A percentile compares a stretch with the other conserved stretches of the same genome.
phyloP scores from a whole-genome alignment of 1,140 invertebrate genomes.

The Rhopalosiphum maidis region DNA sequence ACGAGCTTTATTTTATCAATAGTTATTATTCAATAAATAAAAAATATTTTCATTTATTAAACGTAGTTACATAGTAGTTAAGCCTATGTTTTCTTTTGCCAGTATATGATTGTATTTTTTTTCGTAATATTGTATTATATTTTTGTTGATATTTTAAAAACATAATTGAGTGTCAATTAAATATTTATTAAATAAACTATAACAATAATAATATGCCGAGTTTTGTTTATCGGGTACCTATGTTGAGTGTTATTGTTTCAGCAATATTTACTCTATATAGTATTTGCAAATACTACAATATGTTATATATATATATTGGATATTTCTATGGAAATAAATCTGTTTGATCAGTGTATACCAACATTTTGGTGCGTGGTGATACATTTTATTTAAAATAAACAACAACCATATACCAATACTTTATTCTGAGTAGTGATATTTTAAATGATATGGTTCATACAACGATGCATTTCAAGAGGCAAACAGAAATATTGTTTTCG shows the following conservation, averaged over 20 bases:
- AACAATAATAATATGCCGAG: not conserved
- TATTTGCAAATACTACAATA: not conserved
- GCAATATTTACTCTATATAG: not conserved
- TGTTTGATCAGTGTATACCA: not conserved
- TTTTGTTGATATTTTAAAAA: not conserved
- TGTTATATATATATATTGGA: not conserved
- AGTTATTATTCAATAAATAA: not conserved
- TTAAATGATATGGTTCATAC: not conserved
- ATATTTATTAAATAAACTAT: constrained; percentile 29
- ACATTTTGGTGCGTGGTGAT: not conserved
- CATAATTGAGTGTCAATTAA: not conserved
- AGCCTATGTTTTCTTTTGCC: not conserved
- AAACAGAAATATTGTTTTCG: not conserved
- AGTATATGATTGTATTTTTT: not conserved
- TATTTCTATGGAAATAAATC: not conserved
- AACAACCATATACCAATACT: not conserved
- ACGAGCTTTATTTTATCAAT: not conserved
- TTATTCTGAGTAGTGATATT: not conserved
- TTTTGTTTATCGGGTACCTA: not conserved
- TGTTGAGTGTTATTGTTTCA: not conserved
- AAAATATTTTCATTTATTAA: not conserved
- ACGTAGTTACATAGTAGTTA: not conserved
- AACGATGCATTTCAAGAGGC: not conserved
- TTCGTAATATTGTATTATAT: not conserved
- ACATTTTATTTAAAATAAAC: constrained; percentile 15